Conservation (phyloP, 1,140 invertebrate species). For the Euwallacea similis region DNA sequence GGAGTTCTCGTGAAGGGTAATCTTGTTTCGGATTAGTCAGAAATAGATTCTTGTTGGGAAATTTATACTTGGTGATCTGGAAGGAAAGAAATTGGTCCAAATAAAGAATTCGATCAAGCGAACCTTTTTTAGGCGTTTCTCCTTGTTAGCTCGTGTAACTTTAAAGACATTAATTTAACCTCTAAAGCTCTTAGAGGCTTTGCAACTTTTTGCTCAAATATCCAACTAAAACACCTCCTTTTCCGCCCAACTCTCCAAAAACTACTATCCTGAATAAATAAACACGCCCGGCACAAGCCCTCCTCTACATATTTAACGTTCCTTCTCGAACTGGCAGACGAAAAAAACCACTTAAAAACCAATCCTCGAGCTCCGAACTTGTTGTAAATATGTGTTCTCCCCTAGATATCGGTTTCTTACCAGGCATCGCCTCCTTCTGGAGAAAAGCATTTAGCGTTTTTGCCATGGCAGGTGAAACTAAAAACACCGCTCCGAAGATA, state of each 20-base stretch:
- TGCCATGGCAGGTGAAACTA: conserved; percentile 41
- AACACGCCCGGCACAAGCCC: not conserved
- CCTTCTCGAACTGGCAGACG: not conserved
- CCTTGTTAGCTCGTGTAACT: too few species aligned
- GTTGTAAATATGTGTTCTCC: conserved; percentile 42
- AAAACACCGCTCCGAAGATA: conserved; percentile 35
- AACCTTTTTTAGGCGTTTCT: too few species aligned
- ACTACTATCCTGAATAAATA: conserved; percentile 16
- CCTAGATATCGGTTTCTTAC: conserved; percentile 37
- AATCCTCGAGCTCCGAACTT: conserved; percentile 22
- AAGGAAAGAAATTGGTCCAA: conserved; percentile 17
- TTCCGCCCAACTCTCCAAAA: not conserved
- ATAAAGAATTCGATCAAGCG: too few species aligned
- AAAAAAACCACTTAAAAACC: conserved; percentile 39
- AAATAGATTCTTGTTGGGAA: conserved; percentile 15
- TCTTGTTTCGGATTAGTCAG: conserved; percentile 29
- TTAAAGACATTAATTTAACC: too few species aligned
- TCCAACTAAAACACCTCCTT: too few species aligned
- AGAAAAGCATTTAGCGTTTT: conserved; percentile 41
- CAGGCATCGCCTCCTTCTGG: conserved; percentile 22
- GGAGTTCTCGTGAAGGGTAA: conserved; percentile 36
- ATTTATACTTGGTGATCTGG: conserved; percentile 5
- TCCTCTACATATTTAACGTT: conserved; percentile 26
- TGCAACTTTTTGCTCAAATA: too few species aligned
- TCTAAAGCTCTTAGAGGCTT: too few species aligned